Percentiles rank a stretch among this genome's conserved stretches.
These are phyloP conservation scores for Ictalurus punctatus DNA, from an alignment of 2,113 vertebrate species.

Conservation along the genomic window DNA sequence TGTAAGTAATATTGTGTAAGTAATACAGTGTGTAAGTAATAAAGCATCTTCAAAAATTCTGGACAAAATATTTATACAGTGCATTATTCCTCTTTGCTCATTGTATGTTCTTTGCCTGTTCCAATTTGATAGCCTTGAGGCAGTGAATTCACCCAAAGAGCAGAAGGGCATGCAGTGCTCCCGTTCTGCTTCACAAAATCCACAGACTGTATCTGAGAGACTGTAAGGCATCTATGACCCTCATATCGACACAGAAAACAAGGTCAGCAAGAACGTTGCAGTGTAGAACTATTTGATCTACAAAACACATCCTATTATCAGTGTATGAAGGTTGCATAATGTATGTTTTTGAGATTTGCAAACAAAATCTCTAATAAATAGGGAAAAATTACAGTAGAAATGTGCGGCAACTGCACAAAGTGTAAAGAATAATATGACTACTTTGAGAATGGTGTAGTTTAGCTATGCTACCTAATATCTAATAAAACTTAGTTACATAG, in stretches of 20 bases:
- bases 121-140: constrained; percentile 36
- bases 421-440: background rate
- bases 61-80: background rate
- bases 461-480: background rate
- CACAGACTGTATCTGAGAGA: constrained; percentile 34
- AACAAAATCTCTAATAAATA: background rate
- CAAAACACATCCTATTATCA: background rate
- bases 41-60: constrained; percentile 29
- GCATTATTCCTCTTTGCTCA: background rate
- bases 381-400: background rate
- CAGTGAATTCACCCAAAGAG: constrained; percentile 42
- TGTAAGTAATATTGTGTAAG: constrained; percentile 36
- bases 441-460: background rate
- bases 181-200: constrained; percentile 47
- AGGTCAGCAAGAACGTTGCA: background rate
- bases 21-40: constrained; percentile 17
- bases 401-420: background rate
- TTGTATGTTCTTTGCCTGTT: constrained; percentile 20
- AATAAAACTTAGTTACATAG: background rate
- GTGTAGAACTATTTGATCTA: background rate
- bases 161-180: constrained; percentile 21
- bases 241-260: constrained; percentile 30
- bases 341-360: background rate
- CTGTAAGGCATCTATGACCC: constrained; percentile 25
- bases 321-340: background rate